Base-by-base conservation (phyloP, 2,113 vertebrate species). In the Plecturocebus donacophilus region DNA sequence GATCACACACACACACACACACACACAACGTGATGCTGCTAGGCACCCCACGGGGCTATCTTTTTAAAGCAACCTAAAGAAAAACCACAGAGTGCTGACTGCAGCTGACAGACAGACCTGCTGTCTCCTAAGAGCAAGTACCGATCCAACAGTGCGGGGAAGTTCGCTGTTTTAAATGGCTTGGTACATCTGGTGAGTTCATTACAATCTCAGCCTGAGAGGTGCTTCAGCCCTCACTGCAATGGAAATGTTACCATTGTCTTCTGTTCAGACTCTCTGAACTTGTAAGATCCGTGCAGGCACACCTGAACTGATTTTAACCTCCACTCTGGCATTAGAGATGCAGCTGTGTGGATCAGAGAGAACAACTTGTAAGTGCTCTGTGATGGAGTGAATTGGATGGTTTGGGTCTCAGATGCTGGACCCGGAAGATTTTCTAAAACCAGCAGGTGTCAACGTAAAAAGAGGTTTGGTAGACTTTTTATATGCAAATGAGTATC, bases 191-290 rank as follows among this genome's bases (percentile, higher is more conserved):
- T 87, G 79, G 68, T 73, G 61, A 68, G 64, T 47, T 90, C 64
- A 92, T 91, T 86, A 64, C 38, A 66, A 7, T 49, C 84, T 85
- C 89, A 20, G 85, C 49, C 91, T 79, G 42, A 93, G 95, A 90
- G 49, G 64, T 86, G 80, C 93, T 90, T 89, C 84, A 86, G 82
- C 27, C 27, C 76, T 80, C 56, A 61, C n/a, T 52, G 81, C 61
- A 45, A 95, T 70, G 91, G 68, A 95, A 95, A 97, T 75, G 70
- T 2, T 87, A 77, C 75, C 83, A 68, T 7, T 84, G 93, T 82
- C 96, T 89, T 85, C 80, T 52, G 94, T 70, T 93, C 23, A 8
- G 88, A 94, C 19, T 96, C 66, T 88, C 77, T 70, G 88, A 76
- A 96, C 73, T 82, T 86, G 45, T 71, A 3, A 64, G 61, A 68